These are phyloP conservation scores for Drosophila ficusphila DNA, from an alignment of 1,140 invertebrate genomes.

Conservation along the genomic window DNA sequence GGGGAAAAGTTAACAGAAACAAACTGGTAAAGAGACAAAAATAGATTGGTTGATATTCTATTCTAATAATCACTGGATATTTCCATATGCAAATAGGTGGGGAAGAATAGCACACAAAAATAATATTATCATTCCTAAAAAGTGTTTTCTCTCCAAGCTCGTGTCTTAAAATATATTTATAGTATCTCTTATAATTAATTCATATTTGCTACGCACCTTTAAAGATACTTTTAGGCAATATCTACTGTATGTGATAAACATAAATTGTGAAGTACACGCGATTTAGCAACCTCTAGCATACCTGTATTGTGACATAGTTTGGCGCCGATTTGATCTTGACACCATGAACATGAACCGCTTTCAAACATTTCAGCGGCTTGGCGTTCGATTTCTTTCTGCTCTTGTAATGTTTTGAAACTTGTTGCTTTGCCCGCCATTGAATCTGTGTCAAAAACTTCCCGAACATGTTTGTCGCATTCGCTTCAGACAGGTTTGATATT, in stretches of 20 bases:
- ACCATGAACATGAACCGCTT: slow-evolving; percentile 43
- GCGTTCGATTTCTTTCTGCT: slow-evolving; percentile 35
- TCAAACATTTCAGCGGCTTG: slow-evolving; percentile 18
- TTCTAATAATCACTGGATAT: too few relatives aligned
- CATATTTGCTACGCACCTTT: too few relatives aligned
- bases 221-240: not conserved
- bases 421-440: slow-evolving; percentile 13
- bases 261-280: slow-evolving; percentile 35
- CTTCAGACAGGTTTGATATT: not conserved
- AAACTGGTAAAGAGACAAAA: not conserved
- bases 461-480: not conserved
- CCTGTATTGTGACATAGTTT: slow-evolving; percentile 40
- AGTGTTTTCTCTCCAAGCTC: too few relatives aligned
- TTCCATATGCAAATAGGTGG: too few relatives aligned
- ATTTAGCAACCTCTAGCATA: slow-evolving; percentile 21
- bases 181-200: too few relatives aligned
- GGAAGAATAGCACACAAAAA: too few relatives aligned
- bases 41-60: not conserved
- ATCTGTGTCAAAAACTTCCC: not conserved
- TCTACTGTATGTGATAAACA: slow-evolving; percentile 18
- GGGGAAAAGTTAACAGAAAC: too few relatives aligned
- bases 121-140: too few relatives aligned
- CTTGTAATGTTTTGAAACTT: slow-evolving; percentile 36
- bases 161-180: too few relatives aligned
- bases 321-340: slow-evolving; percentile 37